A percentile compares a stretch with the other conserved stretches of the same genome.
Evolutionary conservation across 2,888 invertebrate genomes (phyloP).

Genomic region (Papilio gigon): DNA sequence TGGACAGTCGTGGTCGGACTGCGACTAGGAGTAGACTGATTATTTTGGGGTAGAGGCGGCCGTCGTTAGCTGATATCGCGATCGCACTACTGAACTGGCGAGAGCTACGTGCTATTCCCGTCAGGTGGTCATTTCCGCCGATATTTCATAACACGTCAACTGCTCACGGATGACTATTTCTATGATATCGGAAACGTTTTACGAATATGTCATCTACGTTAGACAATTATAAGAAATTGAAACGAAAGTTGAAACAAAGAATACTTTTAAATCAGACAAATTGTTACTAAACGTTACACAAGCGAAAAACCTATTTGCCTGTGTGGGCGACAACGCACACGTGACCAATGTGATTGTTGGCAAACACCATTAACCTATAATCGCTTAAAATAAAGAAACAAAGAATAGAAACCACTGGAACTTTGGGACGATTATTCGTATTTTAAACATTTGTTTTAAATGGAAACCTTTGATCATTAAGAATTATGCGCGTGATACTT

Average conservation of each 20-base stretch:
- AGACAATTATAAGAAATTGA: not conserved
- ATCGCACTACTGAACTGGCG: constrained; percentile 73
- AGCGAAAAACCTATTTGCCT: constrained; percentile 19
- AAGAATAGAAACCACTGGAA: not conserved
- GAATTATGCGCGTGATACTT: no score
- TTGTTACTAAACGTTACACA: constrained; percentile 8
- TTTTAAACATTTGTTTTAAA: not conserved
- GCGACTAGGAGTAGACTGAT: constrained; percentile 76
- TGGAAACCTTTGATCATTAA: not conserved
- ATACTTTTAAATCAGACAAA: not conserved
- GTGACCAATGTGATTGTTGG: constrained; percentile 7
- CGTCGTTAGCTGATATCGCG: constrained; percentile 76
- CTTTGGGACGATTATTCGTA: not conserved
- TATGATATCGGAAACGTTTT: constrained; percentile 44
- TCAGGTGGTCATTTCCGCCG: constrained; percentile 79
- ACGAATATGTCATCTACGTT: not conserved
- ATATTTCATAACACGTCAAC: constrained; percentile 75
- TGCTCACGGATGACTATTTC: constrained; percentile 73
- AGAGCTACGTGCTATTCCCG: constrained; percentile 80
- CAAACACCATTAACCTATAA: constrained; percentile 41
- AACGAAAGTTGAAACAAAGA: not conserved
- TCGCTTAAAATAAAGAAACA: constrained; percentile 17
- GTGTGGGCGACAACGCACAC: constrained; percentile 30
- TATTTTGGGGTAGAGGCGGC: constrained; percentile 75
- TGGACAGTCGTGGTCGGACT: constrained; percentile 77